Conservation (phyloP, 1,140 invertebrate genomes). For the Aphaenogaster floridana region DNA sequence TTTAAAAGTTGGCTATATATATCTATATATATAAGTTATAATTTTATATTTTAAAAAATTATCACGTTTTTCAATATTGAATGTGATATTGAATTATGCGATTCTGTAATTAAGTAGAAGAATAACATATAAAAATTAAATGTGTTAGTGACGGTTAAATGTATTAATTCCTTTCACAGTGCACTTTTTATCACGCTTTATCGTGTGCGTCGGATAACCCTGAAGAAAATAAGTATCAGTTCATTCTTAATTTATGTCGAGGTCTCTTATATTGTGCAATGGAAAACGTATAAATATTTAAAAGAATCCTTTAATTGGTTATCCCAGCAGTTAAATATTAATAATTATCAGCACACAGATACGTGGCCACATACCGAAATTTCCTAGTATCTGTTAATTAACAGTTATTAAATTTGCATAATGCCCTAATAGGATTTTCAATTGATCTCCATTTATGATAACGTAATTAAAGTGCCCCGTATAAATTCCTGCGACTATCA, state of each 20-base stretch:
- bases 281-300: background rate
- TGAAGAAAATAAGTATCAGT: slow-evolving; percentile 5
- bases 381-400: slow-evolving; percentile 43
- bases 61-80: background rate
- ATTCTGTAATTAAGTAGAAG: slow-evolving; percentile 4
- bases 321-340: background rate
- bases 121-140: background rate
- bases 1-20: background rate
- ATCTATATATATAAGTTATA: background rate
- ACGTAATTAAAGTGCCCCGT: slow-evolving; percentile 45
- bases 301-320: background rate
- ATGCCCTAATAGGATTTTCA: slow-evolving; percentile 58
- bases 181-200: slow-evolving; percentile 38
- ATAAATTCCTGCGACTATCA: slow-evolving; percentile 46
- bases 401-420: slow-evolving; percentile 62
- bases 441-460: slow-evolving; percentile 60
- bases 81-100: background rate
- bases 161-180: background rate
- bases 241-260: slow-evolving; percentile 34
- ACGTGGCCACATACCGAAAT: slow-evolving; percentile 6
- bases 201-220: slow-evolving; percentile 40
- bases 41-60: background rate
- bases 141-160: background rate
- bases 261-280: background rate
- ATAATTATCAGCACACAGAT: slow-evolving; percentile 13